Evolutionary conservation across 2,113 vertebrate genomes (phyloP), one percentile per base, ranked within the genome.

Genomic region (Ictidomys tridecemlineatus): DNA sequence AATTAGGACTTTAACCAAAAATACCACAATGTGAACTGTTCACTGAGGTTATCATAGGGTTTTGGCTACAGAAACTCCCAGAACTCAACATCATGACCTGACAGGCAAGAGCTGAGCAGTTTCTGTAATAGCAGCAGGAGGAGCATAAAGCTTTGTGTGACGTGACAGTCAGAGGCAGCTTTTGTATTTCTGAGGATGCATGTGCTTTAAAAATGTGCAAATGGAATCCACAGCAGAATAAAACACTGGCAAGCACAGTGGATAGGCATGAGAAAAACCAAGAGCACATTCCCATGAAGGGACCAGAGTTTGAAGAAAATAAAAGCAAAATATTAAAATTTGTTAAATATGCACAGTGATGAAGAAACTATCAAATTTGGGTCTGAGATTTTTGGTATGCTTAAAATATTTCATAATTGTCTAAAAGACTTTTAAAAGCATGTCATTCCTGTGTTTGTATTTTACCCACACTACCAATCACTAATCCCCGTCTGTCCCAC

Each of bases 1-100:
- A 98, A 99, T 98, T 97, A 98, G 95, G 91, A 96, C 91, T 98
- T 97, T 95, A 97, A 98, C 95, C 96, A 98, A 97, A 98, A 98
- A 98, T 96, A 98, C 92, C 96, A 98, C 69, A 94, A 94, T 85
- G n/a, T 92, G 97, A 98, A 96, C 82, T 92, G 72, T 87, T 97
- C 94, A 92, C 53, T 92, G 69, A 97, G 79, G 93, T 97, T 97
- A 98, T 95, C 86, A 76, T 72, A 93, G 56, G 39, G 91, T 51
- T 87, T 78, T 94, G 89, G 34, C 89, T 98, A 88, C 30, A 83
- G 88, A 97, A 85, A 72, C 34, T 94, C 13, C 92, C 17, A 79
- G 28, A 93, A 48, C 70, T 70, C 82, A 85, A 86, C 67, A 92
- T 77, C 74, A 51, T 84, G 82, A 97, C 22, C 58, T 4, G 28